These are phyloP conservation scores for Odontocolon sp. DNA, from an alignment of 2,888 invertebrate genomes.

Conservation along the genomic window DNA sequence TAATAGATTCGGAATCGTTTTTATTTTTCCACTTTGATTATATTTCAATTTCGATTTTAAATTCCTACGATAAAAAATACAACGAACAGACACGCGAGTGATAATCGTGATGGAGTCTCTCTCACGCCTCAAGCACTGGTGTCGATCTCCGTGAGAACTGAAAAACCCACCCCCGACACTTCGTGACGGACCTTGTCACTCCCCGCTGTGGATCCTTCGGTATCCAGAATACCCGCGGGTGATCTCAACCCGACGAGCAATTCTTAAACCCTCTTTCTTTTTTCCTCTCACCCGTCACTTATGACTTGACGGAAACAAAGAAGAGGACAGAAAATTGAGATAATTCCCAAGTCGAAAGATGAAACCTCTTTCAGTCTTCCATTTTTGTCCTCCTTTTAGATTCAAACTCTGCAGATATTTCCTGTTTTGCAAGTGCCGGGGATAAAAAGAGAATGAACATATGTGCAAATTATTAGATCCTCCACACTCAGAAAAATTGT, in stretches of 20 bases:
- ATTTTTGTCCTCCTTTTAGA: no score
- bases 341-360: slow-evolving; percentile 2
- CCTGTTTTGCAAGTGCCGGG: no score
- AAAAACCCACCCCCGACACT: slow-evolving; percentile 60
- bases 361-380: no score
- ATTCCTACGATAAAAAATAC: neutral
- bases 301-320: slow-evolving; percentile 9
- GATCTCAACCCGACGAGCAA: slow-evolving; percentile 15
- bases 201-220: slow-evolving; percentile 51
- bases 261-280: neutral
- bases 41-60: neutral
- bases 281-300: slow-evolving; percentile 14
- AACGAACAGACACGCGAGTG: slow-evolving; percentile 1
- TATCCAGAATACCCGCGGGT: slow-evolving; percentile 46
- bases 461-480: no score
- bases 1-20: neutral
- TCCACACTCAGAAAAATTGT: no score
- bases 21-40: neutral
- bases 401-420: no score
- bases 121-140: neutral
- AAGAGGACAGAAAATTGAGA: slow-evolving; percentile 3
- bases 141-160: slow-evolving; percentile 40
- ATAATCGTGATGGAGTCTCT: neutral
- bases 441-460: no score
- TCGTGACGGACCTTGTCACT: slow-evolving; percentile 50